A percentile compares a stretch with the other conserved stretches of the same genome.
phyloP scores from a whole-genome alignment of 2,888 invertebrate species.

The Metacarcinus magister region DNA sequence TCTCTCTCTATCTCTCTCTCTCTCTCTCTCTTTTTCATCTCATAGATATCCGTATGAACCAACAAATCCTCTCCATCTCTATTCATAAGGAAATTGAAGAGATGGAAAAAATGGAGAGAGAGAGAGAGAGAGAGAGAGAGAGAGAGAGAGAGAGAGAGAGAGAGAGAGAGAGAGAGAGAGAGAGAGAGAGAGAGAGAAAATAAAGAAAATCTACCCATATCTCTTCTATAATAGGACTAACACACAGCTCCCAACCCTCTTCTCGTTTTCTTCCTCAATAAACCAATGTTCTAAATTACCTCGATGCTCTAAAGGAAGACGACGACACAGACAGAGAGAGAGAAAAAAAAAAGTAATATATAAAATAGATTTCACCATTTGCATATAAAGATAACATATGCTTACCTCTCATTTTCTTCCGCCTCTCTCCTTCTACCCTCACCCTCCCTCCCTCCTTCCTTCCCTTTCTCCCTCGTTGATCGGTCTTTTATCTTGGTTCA shows the following conservation, averaged over 20 bases:
- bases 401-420: neutral
- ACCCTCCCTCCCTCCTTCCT: neutral
- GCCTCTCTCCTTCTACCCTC: neutral
- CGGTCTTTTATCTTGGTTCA: neutral
- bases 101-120: neutral
- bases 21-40: neutral
- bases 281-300: neutral
- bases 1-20: neutral
- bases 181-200: neutral
- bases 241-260: neutral
- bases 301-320: neutral
- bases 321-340: neutral
- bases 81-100: neutral
- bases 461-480: neutral
- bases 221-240: neutral
- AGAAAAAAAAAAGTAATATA: neutral
- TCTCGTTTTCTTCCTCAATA: neutral
- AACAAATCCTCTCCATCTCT: neutral
- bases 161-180: neutral
- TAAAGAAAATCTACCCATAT: neutral
- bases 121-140: slow-evolving; percentile 2
- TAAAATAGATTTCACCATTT: slow-evolving; percentile 21
- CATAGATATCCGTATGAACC: neutral
- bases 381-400: slow-evolving; percentile 17
- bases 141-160: slow-evolving; percentile 26